A percentile compares a stretch with the other conserved stretches of the same genome.
Evolutionary conservation across 2,888 invertebrate species (phyloP).

Genomic region (Thelaira solivaga): DNA sequence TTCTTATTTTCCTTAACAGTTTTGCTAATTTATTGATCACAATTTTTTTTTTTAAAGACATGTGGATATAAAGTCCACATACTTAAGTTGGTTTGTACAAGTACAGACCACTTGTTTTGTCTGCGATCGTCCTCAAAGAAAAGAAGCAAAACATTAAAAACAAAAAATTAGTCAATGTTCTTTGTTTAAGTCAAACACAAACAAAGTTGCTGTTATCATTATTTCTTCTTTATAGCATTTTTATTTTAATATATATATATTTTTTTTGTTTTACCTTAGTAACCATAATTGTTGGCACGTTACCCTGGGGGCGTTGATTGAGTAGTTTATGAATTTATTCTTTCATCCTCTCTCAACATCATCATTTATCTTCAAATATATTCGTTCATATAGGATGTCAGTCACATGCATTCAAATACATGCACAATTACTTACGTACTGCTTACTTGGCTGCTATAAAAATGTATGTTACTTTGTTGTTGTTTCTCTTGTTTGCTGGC

Average conservation of each 20-base stretch:
- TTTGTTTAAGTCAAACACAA: conserved; percentile 24
- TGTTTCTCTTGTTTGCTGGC: background rate
- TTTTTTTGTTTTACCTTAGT: background rate
- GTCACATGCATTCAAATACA: background rate
- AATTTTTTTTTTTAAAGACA: too few species aligned
- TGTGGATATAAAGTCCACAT: too few species aligned
- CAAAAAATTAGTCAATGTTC: conserved; percentile 5
- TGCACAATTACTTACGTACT: background rate
- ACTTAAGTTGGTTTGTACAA: too few species aligned
- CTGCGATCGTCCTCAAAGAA: background rate
- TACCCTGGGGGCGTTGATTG: conserved; percentile 65
- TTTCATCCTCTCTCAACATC: conserved; percentile 59
- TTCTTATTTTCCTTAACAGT: background rate
- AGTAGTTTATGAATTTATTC: conserved; percentile 61
- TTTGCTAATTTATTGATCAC: background rate
- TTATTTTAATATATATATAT: too few species aligned
- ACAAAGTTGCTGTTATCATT: conserved; percentile 10
- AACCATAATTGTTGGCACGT: conserved; percentile 62
- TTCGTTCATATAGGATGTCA: background rate
- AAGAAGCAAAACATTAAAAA: background rate
- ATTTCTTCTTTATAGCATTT: too few species aligned
- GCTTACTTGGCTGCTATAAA: background rate
- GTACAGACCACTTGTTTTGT: conserved; percentile 4
- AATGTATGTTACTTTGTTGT: background rate
- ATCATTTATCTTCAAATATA: conserved; percentile 49